Evolutionary conservation across 2,797 vertebrate species (phyloP).

Genomic region (Luscinia megarhynchos): DNA sequence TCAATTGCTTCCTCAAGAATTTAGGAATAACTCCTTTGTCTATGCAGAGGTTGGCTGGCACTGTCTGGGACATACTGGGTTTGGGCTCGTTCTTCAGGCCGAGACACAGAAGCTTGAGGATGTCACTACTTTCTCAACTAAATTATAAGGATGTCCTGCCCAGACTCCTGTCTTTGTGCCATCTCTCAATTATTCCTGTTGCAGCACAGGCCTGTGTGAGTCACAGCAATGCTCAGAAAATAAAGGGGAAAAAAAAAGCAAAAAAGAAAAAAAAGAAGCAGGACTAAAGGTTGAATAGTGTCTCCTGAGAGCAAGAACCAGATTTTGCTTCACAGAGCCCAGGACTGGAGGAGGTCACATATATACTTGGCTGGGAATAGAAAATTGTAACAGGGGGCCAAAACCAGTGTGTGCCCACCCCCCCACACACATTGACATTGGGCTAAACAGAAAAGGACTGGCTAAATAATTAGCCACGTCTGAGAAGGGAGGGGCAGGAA

Average conservation of each 20-base stretch:
- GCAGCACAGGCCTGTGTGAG: background rate
- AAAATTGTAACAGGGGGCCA: background rate
- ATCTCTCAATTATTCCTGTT: background rate
- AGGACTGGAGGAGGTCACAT: background rate
- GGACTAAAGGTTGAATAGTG: background rate
- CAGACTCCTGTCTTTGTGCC: background rate
- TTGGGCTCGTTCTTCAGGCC: background rate
- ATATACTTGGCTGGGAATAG: background rate
- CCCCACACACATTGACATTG: background rate
- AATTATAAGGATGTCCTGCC: background rate
- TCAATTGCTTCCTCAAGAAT: background rate
- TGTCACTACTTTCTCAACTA: background rate
- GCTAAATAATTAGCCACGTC: background rate
- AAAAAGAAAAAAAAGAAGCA: too few relatives aligned
- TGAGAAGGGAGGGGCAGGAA: background rate
- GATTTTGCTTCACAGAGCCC: background rate
- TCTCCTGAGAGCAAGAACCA: background rate
- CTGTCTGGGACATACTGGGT: background rate
- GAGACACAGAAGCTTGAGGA: background rate
- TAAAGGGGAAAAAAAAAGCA: accelerated
- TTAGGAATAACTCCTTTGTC: background rate
- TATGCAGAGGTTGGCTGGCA: background rate
- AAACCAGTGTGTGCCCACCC: background rate
- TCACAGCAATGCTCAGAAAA: background rate
- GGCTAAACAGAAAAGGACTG: background rate